Conservation (phyloP, 2,113 vertebrate species). For the Caracal caracal region DNA sequence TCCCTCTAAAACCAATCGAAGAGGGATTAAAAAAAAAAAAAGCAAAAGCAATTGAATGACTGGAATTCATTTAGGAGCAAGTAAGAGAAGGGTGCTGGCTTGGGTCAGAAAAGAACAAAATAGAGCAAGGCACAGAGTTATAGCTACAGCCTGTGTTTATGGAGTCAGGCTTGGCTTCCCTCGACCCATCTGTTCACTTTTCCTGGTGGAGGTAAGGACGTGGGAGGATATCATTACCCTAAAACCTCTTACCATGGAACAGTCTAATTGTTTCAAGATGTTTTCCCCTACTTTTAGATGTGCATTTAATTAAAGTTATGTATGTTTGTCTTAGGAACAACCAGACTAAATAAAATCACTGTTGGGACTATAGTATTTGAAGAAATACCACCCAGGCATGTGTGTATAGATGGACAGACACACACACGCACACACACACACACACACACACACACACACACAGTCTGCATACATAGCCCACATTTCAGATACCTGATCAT, state of each 20-base stretch:
- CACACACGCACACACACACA: no score
- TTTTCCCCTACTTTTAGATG: conserved; percentile 52
- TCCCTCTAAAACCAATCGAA: neutral
- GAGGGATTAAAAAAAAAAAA: neutral
- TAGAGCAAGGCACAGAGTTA: neutral
- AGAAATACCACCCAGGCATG: conserved; percentile 50
- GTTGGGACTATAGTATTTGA: conserved; percentile 51
- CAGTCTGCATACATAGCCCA: neutral
- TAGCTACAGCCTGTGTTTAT: conserved; percentile 56
- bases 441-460: neutral
- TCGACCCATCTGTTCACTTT: conserved; percentile 68
- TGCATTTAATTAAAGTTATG: conserved; percentile 69
- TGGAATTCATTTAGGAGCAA: conserved; percentile 53
- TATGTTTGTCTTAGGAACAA: conserved; percentile 76
- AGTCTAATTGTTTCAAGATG: conserved; percentile 73
- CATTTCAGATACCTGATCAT: conserved; percentile 40
- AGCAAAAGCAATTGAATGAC: neutral
- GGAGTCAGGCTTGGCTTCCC: conserved; percentile 51
- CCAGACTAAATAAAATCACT: conserved; percentile 74
- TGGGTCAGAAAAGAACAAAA: neutral
- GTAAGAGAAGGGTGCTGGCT: neutral
- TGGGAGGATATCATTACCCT: conserved; percentile 48
- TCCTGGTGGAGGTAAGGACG: conserved; percentile 60
- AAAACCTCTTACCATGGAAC: conserved; percentile 57
- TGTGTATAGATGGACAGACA: neutral